A percentile compares a stretch with the other conserved stretches of the same genome.
Evolutionary conservation across 2,113 vertebrate species (phyloP).

Genomic region (Chloropsis cyanopogon): DNA sequence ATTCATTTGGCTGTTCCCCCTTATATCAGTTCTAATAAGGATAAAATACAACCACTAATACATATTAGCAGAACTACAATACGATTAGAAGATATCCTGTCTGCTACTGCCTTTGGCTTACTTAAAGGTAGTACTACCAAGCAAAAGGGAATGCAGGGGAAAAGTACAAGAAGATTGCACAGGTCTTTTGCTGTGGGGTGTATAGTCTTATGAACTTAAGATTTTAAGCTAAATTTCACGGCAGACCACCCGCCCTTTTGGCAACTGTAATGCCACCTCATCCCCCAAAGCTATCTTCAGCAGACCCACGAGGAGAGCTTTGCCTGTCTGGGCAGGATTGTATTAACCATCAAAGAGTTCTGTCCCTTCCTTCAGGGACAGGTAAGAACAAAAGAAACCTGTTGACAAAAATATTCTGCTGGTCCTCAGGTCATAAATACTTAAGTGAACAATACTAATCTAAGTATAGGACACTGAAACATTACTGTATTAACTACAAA

Average conservation of each 20-base stretch:
- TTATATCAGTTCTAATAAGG: not conserved
- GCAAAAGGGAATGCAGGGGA: not conserved
- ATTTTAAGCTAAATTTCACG: not conserved
- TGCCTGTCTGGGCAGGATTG: not conserved
- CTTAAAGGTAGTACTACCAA: not conserved
- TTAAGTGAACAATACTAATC: not conserved
- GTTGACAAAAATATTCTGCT: not conserved
- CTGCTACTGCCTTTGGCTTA: not conserved
- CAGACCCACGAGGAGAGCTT: rapidly evolving
- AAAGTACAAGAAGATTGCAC: not conserved
- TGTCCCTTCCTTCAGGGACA: not conserved
- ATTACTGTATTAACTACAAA: not conserved
- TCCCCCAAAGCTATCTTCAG: not conserved
- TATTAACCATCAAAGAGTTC: not conserved
- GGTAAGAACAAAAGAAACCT: not conserved
- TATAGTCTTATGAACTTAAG: not conserved
- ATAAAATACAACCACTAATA: not conserved
- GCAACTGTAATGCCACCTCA: not conserved
- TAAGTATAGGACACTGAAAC: not conserved
- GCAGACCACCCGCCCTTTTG: not conserved
- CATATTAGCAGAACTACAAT: not conserved
- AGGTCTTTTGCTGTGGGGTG: not conserved
- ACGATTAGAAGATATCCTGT: not conserved
- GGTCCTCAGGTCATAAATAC: not conserved
- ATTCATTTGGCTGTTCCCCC: not conserved